phyloP scores from a whole-genome alignment of 1,140 invertebrate genomes.

The Planococcus citri region DNA sequence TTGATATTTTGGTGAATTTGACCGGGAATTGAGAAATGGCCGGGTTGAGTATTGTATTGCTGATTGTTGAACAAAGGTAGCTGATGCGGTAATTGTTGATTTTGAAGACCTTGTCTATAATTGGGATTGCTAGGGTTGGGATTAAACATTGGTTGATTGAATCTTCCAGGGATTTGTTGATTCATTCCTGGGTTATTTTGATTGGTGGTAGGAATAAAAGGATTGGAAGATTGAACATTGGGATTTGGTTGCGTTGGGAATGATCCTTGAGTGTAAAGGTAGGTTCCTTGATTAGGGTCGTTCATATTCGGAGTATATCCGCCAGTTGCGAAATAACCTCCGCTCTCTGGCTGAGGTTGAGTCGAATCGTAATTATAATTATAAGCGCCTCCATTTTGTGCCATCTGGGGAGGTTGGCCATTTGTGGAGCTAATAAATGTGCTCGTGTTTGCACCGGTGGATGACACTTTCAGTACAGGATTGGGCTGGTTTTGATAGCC shows the following conservation, averaged over 20 bases:
- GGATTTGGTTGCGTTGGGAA: not conserved
- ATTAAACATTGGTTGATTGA: too few species aligned
- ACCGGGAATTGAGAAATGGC: too few species aligned
- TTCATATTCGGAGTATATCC: not conserved
- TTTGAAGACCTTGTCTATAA: not conserved
- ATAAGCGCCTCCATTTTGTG: not conserved
- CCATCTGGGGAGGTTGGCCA: not conserved
- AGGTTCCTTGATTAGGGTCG: not conserved
- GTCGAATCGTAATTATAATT: not conserved
- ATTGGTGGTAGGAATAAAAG: not conserved
- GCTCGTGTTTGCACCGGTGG: not conserved
- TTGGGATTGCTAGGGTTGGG: too few species aligned
- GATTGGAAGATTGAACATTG: not conserved
- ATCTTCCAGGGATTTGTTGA: not conserved
- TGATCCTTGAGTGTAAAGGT: not conserved
- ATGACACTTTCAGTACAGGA: not conserved
- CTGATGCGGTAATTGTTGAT: too few species aligned
- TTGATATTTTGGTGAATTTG: too few species aligned
- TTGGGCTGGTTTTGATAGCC: too few species aligned
- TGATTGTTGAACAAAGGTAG: too few species aligned
- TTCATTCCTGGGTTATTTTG: not conserved
- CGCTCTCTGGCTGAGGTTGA: not conserved
- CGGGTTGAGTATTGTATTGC: too few species aligned
- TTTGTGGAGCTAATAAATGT: not conserved
- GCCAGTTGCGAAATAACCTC: not conserved